Evolutionary conservation across 2,888 invertebrate genomes (phyloP), one percentile per base, ranked within the genome.

Genomic region (Maniola hyperantus): DNA sequence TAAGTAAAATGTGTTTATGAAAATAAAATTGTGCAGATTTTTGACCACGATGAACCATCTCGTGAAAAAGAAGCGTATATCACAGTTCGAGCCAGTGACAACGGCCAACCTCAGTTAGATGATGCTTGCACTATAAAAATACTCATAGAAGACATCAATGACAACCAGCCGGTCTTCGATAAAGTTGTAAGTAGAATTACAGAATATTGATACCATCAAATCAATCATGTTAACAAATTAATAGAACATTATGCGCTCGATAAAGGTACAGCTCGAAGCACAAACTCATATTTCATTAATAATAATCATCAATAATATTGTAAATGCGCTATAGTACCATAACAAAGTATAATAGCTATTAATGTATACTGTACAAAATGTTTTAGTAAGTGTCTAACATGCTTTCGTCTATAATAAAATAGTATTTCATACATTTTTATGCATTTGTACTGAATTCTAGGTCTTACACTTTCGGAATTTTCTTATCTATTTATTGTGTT

Each of bases 81-180:
- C 60, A 98, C 97, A 42, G 97, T 99, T 7, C 95, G 97, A 83
- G 99, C 98, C 0, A 97, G 96, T 67, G 99, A 99, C 89, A 97
- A 98, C 84, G 99, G 99, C 0, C 94, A 95, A 74, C 98, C 98
- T 0, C 95, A 96, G 58, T 91, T 99, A 63, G 97, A 97, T 76
- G 98, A 98, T 78, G 97, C 97, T 65, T 99, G 99, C 87, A 98
- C 98, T 6, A 97, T 99, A 83, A 97, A 96, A 92, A 97, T 98
- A 65, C 95, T 95, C 71, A 96, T 99, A 72, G 95, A 95, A 79
- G 99, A 99, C 88, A 95, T 97, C 81, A 99, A 99, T 89, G 99
- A 99, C 85, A 99, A 99, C 82, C 92, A 89, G 15, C 97, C 97
- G 5, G 94, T 95, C 75, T 96, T 96, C 88, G 96, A 97, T 83